Conservation (phyloP, 2,797 vertebrate genomes). For the Falco berigora region DNA sequence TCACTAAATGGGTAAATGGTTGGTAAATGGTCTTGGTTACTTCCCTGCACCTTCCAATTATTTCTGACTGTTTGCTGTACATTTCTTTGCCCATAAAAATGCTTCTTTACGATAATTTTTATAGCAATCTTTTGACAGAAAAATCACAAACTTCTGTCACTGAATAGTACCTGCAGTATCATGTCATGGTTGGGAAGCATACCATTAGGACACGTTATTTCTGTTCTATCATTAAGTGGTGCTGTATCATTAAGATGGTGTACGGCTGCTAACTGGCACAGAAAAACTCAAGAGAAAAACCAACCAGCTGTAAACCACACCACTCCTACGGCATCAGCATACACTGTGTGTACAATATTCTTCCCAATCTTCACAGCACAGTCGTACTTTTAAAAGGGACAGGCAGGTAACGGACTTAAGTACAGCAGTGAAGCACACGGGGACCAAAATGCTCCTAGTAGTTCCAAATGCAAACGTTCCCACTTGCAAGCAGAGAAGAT, state of each 20-base stretch:
- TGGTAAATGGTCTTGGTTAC: neutral
- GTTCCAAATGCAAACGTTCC: neutral
- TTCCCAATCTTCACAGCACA: neutral
- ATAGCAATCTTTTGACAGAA: neutral
- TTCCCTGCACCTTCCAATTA: neutral
- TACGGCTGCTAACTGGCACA: neutral
- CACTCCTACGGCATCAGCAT: neutral
- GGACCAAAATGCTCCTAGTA: neutral
- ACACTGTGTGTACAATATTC: rapidly evolving
- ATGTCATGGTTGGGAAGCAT: neutral
- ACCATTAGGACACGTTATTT: neutral
- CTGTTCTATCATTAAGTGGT: neutral
- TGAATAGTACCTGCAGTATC: neutral
- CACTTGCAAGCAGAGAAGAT: neutral
- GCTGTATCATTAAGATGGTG: neutral
- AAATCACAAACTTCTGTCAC: neutral
- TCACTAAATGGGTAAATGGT: neutral
- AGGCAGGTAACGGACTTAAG: neutral
- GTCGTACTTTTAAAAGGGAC: neutral
- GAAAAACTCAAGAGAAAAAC: neutral
- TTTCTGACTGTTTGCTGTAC: neutral
- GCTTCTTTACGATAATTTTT: neutral
- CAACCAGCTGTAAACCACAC: neutral
- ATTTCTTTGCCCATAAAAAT: neutral
- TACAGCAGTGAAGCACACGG: neutral